A percentile compares a stretch with the other conserved stretches of the same genome.
Conservation (phyloP, 2,113 vertebrate genomes). For the Ciconia stormi region DNA sequence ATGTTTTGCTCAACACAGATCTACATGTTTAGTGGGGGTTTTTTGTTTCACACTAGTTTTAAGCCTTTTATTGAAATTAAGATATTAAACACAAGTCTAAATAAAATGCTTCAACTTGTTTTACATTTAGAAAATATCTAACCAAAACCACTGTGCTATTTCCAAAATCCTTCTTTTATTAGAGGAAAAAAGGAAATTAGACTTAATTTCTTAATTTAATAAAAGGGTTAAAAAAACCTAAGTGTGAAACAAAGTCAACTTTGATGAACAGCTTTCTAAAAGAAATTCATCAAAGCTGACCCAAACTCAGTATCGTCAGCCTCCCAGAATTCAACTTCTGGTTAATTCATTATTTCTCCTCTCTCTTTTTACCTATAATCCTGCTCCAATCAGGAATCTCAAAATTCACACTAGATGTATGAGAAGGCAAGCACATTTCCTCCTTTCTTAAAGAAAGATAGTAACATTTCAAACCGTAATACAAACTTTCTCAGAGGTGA, state of each 20-base stretch:
- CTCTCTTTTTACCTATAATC: neutral
- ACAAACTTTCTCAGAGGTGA: neutral
- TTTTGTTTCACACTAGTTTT: neutral
- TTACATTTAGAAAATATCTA: neutral
- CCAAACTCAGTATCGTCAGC: neutral
- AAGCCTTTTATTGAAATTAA: neutral
- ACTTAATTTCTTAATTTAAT: neutral
- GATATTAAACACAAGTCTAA: neutral
- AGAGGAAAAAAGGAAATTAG: neutral
- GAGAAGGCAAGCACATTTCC: neutral
- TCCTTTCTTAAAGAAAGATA: neutral
- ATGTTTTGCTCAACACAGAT: neutral
- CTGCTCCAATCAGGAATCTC: neutral
- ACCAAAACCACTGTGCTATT: neutral
- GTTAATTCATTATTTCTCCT: neutral
- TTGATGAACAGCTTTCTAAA: neutral
- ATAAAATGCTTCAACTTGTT: neutral
- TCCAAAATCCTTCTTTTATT: neutral
- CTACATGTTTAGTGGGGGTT: neutral
- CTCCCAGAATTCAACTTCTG: neutral
- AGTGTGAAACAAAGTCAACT: neutral
- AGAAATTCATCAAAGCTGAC: neutral
- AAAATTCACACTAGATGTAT: neutral
- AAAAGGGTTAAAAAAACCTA: neutral
- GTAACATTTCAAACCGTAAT: neutral